Percentiles rank a stretch among this genome's conserved stretches.
Conservation (phyloP, 1,140 invertebrate genomes). For the Atta texana region DNA sequence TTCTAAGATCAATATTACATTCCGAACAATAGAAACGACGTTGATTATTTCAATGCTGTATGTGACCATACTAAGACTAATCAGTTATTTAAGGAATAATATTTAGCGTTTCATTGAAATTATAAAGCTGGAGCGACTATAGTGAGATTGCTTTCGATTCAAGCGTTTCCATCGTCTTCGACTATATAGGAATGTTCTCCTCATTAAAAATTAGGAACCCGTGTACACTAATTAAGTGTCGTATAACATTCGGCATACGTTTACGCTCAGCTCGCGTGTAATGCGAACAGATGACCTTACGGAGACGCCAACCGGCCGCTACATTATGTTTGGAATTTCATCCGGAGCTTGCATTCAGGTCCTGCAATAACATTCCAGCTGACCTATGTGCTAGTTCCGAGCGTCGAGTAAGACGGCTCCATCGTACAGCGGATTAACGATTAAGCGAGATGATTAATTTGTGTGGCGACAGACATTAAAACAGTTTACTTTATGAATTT, state of each 20-base stretch:
- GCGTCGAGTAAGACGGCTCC: not conserved
- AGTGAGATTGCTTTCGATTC: not conserved
- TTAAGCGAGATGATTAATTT: conserved; percentile 37
- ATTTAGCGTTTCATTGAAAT: not conserved
- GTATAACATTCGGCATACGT: conserved; percentile 31
- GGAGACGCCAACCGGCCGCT: conserved; percentile 54
- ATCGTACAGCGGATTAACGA: conserved; percentile 25
- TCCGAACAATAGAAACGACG: not conserved
- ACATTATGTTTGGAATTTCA: conserved; percentile 76
- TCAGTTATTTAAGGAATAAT: not conserved
- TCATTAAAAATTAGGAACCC: conserved; percentile 28
- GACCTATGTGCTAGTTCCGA: conserved; percentile 5
- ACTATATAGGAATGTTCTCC: not conserved
- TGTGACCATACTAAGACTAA: not conserved
- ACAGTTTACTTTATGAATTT: not conserved
- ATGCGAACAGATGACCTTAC: conserved; percentile 63
- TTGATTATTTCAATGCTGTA: not conserved
- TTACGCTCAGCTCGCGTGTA: conserved; percentile 53
- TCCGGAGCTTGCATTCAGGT: conserved; percentile 61
- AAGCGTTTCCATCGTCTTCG: not conserved
- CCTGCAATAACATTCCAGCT: conserved; percentile 74
- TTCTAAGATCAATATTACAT: conserved; percentile 37
- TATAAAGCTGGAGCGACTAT: not conserved
- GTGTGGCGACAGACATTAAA: conserved; percentile 1
- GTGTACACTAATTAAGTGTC: conserved; percentile 32